phyloP scores from a whole-genome alignment of 2,797 vertebrate genomes.

The Rachycentron canadum region DNA sequence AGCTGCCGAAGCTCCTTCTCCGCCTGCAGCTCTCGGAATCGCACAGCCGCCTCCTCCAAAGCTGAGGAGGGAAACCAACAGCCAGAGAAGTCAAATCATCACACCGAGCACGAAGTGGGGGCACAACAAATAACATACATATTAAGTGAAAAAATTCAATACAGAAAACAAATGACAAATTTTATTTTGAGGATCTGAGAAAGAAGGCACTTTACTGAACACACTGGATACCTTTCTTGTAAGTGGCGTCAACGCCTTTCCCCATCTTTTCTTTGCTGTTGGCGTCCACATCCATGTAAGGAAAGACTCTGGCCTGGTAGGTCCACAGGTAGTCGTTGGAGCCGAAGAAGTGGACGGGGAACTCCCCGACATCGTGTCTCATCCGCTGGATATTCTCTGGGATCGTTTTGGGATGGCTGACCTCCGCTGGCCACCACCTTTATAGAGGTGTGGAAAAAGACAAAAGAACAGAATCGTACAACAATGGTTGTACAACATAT shows the following conservation, averaged over 20 bases:
- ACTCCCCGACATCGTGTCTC: conserved; percentile 96
- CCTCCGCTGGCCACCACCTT: conserved; percentile 99
- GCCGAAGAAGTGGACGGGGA: conserved; percentile 97
- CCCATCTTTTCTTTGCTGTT: conserved; percentile 98
- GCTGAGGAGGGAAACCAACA: conserved; percentile 71
- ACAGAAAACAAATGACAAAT: not conserved
- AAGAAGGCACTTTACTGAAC: not conserved
- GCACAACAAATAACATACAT: not conserved
- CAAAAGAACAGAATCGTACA: not conserved
- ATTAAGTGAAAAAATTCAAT: not conserved
- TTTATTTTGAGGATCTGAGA: not conserved
- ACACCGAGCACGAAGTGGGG: not conserved
- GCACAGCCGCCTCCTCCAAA: conserved; percentile 93
- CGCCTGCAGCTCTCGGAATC: conserved; percentile 96
- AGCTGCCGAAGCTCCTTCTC: conserved; percentile 96
- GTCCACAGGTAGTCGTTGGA: conserved; percentile 99
- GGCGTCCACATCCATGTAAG: conserved; percentile 98
- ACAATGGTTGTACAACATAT: not conserved
- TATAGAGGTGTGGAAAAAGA: not conserved
- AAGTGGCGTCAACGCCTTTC: conserved; percentile 94
- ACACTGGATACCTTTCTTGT: conserved; percentile 92
- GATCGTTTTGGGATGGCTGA: conserved; percentile 94
- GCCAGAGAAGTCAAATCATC: not conserved
- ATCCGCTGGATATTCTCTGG: conserved; percentile 97
- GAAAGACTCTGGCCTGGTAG: conserved; percentile 97